phyloP scores from a whole-genome alignment of 2,797 vertebrate species.

The Sebastes alutus region DNA sequence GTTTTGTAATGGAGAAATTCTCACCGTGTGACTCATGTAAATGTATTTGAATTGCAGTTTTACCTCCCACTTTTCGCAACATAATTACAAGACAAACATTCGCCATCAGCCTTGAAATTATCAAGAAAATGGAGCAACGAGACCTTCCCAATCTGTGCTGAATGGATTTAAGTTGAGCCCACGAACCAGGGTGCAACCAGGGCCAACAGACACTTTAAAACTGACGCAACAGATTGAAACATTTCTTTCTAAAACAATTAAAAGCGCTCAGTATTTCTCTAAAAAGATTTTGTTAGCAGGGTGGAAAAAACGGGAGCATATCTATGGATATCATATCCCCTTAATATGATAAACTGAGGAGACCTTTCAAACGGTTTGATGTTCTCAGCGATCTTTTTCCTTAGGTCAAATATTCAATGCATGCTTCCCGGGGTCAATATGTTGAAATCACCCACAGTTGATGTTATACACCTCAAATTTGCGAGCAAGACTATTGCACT shows the following conservation, averaged over 20 bases:
- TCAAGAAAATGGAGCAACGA: not conserved
- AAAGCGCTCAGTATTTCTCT: not conserved
- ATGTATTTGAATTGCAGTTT: not conserved
- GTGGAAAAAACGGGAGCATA: not conserved
- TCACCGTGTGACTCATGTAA: conserved; percentile 6
- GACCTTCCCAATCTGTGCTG: not conserved
- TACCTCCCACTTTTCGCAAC: not conserved
- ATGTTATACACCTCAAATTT: too few relatives aligned
- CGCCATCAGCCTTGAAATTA: not conserved
- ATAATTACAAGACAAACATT: not conserved
- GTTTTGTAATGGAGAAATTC: conserved; percentile 1
- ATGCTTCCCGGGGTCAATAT: too few relatives aligned
- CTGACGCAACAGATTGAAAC: not conserved
- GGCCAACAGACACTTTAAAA: not conserved
- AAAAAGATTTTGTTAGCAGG: not conserved
- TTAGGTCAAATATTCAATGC: too few relatives aligned
- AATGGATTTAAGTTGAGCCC: not conserved
- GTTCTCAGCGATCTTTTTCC: too few relatives aligned
- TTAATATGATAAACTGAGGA: not conserved
- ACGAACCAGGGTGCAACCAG: not conserved
- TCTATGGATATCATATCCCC: too few relatives aligned
- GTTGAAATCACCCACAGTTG: too few relatives aligned
- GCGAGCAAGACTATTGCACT: too few relatives aligned
- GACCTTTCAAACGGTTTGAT: too few relatives aligned
- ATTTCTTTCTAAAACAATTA: too few relatives aligned